Percentiles rank a stretch among this genome's conserved stretches.
phyloP scores from a whole-genome alignment of 2,888 invertebrate species.

The Bombylius major region DNA sequence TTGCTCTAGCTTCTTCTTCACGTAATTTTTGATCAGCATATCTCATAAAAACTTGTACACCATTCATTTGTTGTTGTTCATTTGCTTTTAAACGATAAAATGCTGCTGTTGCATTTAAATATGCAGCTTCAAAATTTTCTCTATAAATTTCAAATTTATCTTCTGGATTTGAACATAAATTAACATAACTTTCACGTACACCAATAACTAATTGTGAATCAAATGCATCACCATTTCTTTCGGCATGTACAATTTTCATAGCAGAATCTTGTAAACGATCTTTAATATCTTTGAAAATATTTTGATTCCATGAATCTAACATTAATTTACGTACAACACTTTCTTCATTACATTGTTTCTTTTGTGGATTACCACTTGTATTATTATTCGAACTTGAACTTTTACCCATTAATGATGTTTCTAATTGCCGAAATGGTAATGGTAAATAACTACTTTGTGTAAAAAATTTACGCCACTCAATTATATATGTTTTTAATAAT shows the following conservation, averaged over 20 bases:
- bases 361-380: constrained; percentile 29
- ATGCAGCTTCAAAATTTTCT: constrained; percentile 93
- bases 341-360: constrained; percentile 59
- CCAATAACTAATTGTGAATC: constrained; percentile 96
- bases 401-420: constrained; percentile 69
- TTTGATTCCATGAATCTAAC: constrained; percentile 97
- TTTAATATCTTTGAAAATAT: constrained; percentile 92
- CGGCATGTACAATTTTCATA: constrained; percentile 93
- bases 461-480: constrained; percentile 97
- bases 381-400: constrained; percentile 28
- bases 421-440: constrained; percentile 87
- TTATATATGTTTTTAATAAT: constrained; percentile 88
- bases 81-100: constrained; percentile 89
- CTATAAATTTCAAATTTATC: constrained; percentile 92
- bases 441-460: constrained; percentile 95
- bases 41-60: constrained; percentile 93
- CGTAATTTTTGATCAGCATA: constrained; percentile 90
- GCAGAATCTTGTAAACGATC: constrained; percentile 87
- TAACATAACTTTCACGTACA: constrained; percentile 95
- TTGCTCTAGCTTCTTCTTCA: constrained; percentile 89
- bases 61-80: constrained; percentile 77
- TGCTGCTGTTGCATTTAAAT: constrained; percentile 80
- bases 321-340: constrained; percentile 89
- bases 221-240: constrained; percentile 94
- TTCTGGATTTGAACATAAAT: constrained; percentile 83